Base-by-base conservation (phyloP, 1,140 invertebrate species). In the Linepithema humile region DNA sequence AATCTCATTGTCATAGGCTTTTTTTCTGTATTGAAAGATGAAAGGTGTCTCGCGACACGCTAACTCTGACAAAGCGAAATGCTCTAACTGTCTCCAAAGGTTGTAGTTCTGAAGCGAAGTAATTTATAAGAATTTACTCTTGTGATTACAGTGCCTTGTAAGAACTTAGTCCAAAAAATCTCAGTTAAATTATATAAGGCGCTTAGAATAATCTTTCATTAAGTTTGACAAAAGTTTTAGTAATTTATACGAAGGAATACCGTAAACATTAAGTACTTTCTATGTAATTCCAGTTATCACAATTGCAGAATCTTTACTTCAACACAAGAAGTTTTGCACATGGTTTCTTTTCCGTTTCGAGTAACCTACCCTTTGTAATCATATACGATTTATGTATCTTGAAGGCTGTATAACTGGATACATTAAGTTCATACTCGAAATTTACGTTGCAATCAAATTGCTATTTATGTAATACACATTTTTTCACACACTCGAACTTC, bases 81-180 rank as follows among this genome's bases (percentile, higher is more conserved):
- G 45, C 48, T 82, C 23, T 73, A 73, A 38, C 73, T 82, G 3
- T 43, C 15, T 43, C 48, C 40, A 20, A 87, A 73, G 55, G 38
- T 73, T 32, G 43, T 53, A 78, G 10, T 69, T 84, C 38, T n/a
- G 17, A 26, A 67, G 23, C 53, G 55, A 82, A 73, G 29, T 57
- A 12, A 57, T 12, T 32, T 53, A 59, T 82, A 48, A 60, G 53
- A 69, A 87, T 84, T 32, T 40, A 20, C 48, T 48, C 26, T 60
- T 87, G 86, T 88, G 74, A 88, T 88, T 69, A 38, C 57, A 80
- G 82, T 87, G 86, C 82, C 86, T 87, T 87, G 17, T 59, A 88
- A 32, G 9, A 48, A 60, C 23, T 50, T 73, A 73, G 50, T 65
- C 29, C 45, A 50, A 12, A 64, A 55, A 75, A 29, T 53, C 55